Evolutionary conservation across 2,888 invertebrate genomes (phyloP).

Genomic region (Scaptomyza tumidula): DNA sequence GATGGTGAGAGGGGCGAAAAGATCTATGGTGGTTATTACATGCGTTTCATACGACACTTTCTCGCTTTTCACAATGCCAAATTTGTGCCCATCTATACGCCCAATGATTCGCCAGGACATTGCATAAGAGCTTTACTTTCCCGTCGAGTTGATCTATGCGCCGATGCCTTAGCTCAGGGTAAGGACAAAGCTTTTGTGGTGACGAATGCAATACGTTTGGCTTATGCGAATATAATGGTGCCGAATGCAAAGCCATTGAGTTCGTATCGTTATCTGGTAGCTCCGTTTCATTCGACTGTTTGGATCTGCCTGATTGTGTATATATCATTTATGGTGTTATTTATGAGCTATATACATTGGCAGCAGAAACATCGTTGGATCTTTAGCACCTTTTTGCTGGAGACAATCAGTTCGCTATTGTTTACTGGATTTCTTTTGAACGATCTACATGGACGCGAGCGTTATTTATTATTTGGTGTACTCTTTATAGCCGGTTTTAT

Average conservation of each 20-base stretch:
- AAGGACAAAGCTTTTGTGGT: constrained; percentile 18
- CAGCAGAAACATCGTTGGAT: constrained; percentile 50
- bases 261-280: constrained; percentile 56
- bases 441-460: constrained; percentile 44
- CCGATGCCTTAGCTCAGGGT: constrained; percentile 54
- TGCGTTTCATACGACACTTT: constrained; percentile 52
- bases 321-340: constrained; percentile 49
- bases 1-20: constrained; percentile 25
- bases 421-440: constrained; percentile 50
- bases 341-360: constrained; percentile 66
- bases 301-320: constrained; percentile 58
- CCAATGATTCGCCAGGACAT: constrained; percentile 46
- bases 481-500: constrained; percentile 62
- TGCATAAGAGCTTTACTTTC: constrained; percentile 33
- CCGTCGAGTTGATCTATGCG: constrained; percentile 49
- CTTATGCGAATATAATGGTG: constrained; percentile 62
- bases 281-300: constrained; percentile 52
- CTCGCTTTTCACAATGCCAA: constrained; percentile 46
- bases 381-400: constrained; percentile 64
- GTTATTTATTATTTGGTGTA: constrained; percentile 60
- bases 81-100: constrained; percentile 49
- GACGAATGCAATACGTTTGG: constrained; percentile 53
- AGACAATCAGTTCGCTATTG: constrained; percentile 59
- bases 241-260: constrained; percentile 52
- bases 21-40: constrained; percentile 57